Conservation (phyloP, 2,797 vertebrate genomes). For the Paguma larvata region DNA sequence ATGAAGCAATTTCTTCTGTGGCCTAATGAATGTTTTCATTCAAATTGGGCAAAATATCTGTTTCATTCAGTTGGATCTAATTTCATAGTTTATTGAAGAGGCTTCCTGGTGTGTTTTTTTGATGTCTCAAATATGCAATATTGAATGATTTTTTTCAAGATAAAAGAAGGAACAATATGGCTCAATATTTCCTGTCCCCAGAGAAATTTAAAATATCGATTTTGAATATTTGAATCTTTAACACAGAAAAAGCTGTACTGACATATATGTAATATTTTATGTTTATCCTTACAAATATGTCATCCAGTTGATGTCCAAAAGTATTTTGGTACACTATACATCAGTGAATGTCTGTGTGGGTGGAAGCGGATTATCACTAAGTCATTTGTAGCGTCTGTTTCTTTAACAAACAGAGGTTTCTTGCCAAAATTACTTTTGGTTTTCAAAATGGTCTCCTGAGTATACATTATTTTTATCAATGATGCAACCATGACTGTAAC, state of each 20-base stretch:
- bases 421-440: neutral
- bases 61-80: neutral
- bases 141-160: neutral
- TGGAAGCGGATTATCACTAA: neutral
- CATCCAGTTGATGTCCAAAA: neutral
- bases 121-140: neutral
- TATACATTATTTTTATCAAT: neutral
- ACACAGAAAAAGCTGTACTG: neutral
- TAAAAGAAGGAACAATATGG: neutral
- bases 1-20: neutral
- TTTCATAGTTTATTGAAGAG: slow-evolving; percentile 7
- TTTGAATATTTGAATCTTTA: slow-evolving; percentile 36
- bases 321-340: neutral
- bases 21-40: neutral
- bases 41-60: slow-evolving; percentile 2
- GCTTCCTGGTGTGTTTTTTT: neutral
- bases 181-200: neutral
- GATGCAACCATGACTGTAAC: neutral
- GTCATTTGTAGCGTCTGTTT: neutral
- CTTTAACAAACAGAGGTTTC: neutral
- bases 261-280: neutral
- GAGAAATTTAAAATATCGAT: slow-evolving; percentile 26
- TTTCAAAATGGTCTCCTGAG: neutral
- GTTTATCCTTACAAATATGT: neutral
- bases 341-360: neutral